Evolutionary conservation across 2,797 vertebrate genomes (phyloP), one percentile per base, ranked within the genome.

Genomic region (Acestrorhynchus altus): DNA sequence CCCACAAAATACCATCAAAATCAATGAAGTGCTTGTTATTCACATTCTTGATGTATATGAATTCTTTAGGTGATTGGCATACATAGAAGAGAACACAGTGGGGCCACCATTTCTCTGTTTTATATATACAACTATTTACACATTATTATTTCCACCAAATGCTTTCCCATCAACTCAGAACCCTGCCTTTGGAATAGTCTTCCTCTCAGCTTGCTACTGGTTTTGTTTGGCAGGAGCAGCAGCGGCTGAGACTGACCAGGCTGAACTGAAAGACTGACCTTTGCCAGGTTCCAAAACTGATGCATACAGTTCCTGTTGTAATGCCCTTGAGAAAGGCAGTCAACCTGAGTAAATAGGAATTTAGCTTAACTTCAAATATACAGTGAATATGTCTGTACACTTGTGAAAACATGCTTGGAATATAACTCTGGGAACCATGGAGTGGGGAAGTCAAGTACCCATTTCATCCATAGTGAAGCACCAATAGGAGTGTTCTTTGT

Each of bases 271-370:
- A 76, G 11, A 3, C 16, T 39, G 39, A 47, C 16, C 47, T 47
- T 59, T 26, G 44, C 49, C 54, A n/a, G n/a, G n/a, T 79, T 56
- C 56, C 72, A 49, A 49, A 20, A 78, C 42, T 22, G 44, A 60
- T 67, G 57, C 16, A 13, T 66, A 20, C 54, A 65, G 51, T 64
- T 67, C 46, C 54, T 59, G 51, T 57, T 67, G 46, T 5, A 44
- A 7, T 51, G 49, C 54, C 42, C 47, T 46, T 66, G 2, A 61
- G 44, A 44, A 73, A 47, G 76, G 39, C 4, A 13, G 24, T 76
- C 52, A 56, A 76, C 81, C 83, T 78, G 76, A 82, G 78, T 66
- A 65, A 67, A 68, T 46, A 63, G 28, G 18, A 12, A 70, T 84
- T 74, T 24, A 63, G 57, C 31, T 76, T 69, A 40, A 71, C 56